These are phyloP conservation scores for Cairina moschata DNA, from an alignment of 2,113 vertebrate species.

Conservation along the genomic window DNA sequence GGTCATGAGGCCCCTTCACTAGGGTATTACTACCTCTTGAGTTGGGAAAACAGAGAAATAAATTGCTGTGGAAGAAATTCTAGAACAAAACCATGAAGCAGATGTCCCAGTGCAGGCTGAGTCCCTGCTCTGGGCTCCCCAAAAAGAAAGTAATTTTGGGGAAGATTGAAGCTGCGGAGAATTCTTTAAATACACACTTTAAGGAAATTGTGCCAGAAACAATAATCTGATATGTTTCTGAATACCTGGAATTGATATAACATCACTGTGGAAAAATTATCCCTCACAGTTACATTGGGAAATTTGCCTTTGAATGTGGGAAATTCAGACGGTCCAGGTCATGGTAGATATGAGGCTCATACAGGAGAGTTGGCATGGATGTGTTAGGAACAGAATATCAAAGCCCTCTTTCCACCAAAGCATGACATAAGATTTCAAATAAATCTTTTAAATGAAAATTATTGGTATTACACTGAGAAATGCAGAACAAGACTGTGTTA, in stretches of 20 bases:
- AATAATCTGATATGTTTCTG: background rate
- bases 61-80: background rate
- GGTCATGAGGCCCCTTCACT: background rate
- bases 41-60: background rate
- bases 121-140: background rate
- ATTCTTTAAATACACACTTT: slow-evolving; percentile 1
- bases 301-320: slow-evolving; percentile 35
- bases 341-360: slow-evolving; percentile 12
- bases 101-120: no score
- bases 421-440: slow-evolving; percentile 45
- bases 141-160: background rate
- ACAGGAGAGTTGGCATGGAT: background rate
- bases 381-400: slow-evolving; percentile 41
- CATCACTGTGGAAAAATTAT: background rate
- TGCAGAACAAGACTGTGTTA: background rate
- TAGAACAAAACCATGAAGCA: background rate
- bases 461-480: slow-evolving; percentile 23
- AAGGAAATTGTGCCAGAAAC: background rate
- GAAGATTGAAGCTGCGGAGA: background rate
- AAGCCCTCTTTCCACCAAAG: slow-evolving; percentile 33
- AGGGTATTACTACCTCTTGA: background rate
- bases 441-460: slow-evolving; percentile 60
- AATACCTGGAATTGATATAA: background rate
- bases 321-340: slow-evolving; percentile 36
- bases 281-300: background rate